Conservation (phyloP, 2,888 invertebrate species). For the Drosophila falleni region DNA sequence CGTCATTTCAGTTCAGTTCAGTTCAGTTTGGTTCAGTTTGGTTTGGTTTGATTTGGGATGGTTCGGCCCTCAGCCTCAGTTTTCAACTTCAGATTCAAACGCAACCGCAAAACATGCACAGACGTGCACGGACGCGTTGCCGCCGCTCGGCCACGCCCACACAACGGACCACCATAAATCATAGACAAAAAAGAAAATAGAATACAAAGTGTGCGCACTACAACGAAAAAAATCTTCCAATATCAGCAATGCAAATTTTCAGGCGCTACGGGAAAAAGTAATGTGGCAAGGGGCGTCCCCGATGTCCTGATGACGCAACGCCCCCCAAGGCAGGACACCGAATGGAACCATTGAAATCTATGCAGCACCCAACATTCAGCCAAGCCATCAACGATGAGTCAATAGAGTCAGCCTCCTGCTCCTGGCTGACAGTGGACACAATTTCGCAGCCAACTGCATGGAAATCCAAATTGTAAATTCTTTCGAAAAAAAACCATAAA, state of each 20-base stretch:
- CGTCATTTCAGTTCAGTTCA: slow-evolving; percentile 47
- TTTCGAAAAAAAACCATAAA: slow-evolving; percentile 4
- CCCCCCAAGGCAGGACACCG: slow-evolving; percentile 57
- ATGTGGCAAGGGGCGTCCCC: slow-evolving; percentile 30
- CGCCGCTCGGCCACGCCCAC: slow-evolving; percentile 66
- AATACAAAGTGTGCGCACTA: slow-evolving; percentile 49
- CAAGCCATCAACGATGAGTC: slow-evolving; percentile 77
- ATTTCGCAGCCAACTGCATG: slow-evolving; percentile 37
- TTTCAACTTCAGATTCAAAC: slow-evolving; percentile 58
- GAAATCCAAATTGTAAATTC: slow-evolving; percentile 32
- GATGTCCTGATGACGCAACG: slow-evolving; percentile 75
- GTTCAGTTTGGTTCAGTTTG: slow-evolving; percentile 12
- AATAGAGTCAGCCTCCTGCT: slow-evolving; percentile 64
- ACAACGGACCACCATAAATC: slow-evolving; percentile 74
- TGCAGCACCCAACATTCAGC: slow-evolving; percentile 62
- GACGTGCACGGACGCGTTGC: slow-evolving; percentile 62
- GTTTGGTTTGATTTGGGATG: slow-evolving; percentile 22
- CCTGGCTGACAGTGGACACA: slow-evolving; percentile 63
- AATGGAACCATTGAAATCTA: slow-evolving; percentile 73
- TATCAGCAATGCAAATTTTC: slow-evolving; percentile 80
- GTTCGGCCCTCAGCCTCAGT: slow-evolving; percentile 26
- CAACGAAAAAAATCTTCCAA: slow-evolving; percentile 64
- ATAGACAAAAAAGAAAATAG: slow-evolving; percentile 64
- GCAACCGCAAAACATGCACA: slow-evolving; percentile 79
- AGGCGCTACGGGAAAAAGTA: slow-evolving; percentile 46